Evolutionary conservation across 2,888 invertebrate genomes (phyloP).

Genomic region (Nymphalis urticae): DNA sequence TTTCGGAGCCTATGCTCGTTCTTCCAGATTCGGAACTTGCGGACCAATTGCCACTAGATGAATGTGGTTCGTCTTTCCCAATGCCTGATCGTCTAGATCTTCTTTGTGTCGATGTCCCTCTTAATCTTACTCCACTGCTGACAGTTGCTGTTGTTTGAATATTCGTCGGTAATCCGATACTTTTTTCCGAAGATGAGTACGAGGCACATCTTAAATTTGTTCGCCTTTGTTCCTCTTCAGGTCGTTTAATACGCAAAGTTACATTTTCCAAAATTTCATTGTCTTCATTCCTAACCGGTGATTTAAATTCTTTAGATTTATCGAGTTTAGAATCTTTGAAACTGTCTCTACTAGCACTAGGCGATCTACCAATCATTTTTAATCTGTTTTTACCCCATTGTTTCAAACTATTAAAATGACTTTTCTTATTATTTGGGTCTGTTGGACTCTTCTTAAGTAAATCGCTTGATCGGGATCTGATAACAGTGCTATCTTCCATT

Average conservation of each 20-base stretch:
- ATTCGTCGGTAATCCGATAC: slow-evolving; percentile 81
- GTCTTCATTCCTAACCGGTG: slow-evolving; percentile 75
- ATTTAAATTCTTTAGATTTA: slow-evolving; percentile 67
- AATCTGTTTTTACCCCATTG: slow-evolving; percentile 92
- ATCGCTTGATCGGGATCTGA: slow-evolving; percentile 88
- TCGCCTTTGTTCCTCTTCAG: slow-evolving; percentile 83
- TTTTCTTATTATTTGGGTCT: slow-evolving; percentile 79
- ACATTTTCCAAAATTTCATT: slow-evolving; percentile 85
- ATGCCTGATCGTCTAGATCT: slow-evolving; percentile 85
- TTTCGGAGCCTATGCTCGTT: slow-evolving; percentile 92
- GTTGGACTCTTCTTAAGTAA: slow-evolving; percentile 86
- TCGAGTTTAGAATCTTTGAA: slow-evolving; percentile 71
- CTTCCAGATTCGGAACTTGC: slow-evolving; percentile 94
- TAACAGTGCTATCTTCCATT: slow-evolving; percentile 78
- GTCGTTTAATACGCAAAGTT: slow-evolving; percentile 83
- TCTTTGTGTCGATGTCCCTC: slow-evolving; percentile 87
- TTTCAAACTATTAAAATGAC: slow-evolving; percentile 90
- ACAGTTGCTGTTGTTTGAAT: slow-evolving; percentile 81
- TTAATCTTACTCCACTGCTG: slow-evolving; percentile 85
- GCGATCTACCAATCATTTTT: slow-evolving; percentile 85
- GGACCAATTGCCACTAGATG: slow-evolving; percentile 97
- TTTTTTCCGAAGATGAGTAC: slow-evolving; percentile 89
- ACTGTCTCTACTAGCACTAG: slow-evolving; percentile 80
- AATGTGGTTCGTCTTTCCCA: slow-evolving; percentile 91
- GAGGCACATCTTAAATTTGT: slow-evolving; percentile 90